These are phyloP conservation scores for Leptinotarsa tumamoca DNA, from an alignment of 2,888 invertebrate genomes.

Conservation along the genomic window DNA sequence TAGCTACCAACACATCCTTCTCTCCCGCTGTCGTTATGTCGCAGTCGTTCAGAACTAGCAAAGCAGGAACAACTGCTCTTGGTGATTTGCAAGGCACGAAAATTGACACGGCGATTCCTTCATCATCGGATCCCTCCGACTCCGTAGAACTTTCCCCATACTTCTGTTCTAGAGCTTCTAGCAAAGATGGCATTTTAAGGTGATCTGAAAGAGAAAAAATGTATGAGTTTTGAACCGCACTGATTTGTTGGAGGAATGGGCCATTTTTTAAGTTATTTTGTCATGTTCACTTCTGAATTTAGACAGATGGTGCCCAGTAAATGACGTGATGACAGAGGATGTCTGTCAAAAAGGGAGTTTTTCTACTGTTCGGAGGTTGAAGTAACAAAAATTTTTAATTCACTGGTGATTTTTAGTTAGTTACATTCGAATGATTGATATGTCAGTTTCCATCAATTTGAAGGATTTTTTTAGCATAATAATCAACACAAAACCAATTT, in stretches of 20 bases:
- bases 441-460: too few species aligned
- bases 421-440: too few species aligned
- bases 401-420: too few species aligned
- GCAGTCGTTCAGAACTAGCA: conserved; percentile 90
- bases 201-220: conserved; percentile 38
- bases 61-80: conserved; percentile 80
- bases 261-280: conserved; percentile 7
- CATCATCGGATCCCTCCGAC: conserved; percentile 71
- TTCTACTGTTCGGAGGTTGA: too few species aligned
- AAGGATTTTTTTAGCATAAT: too few species aligned
- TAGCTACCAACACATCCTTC: conserved; percentile 81
- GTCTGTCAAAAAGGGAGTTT: background rate
- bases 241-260: background rate
- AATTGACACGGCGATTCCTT: conserved; percentile 83
- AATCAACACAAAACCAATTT: too few species aligned
- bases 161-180: conserved; percentile 91
- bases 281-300: background rate
- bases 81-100: conserved; percentile 88
- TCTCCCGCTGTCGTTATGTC: conserved; percentile 92
- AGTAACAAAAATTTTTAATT: too few species aligned
- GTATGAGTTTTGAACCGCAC: background rate
- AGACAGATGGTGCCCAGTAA: conserved; percentile 1
- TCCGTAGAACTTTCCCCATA: conserved; percentile 75
- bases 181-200: conserved; percentile 83
- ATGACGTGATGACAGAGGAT: background rate